phyloP scores from a whole-genome alignment of 1,140 invertebrate genomes.

The Arctopsyche grandis region DNA sequence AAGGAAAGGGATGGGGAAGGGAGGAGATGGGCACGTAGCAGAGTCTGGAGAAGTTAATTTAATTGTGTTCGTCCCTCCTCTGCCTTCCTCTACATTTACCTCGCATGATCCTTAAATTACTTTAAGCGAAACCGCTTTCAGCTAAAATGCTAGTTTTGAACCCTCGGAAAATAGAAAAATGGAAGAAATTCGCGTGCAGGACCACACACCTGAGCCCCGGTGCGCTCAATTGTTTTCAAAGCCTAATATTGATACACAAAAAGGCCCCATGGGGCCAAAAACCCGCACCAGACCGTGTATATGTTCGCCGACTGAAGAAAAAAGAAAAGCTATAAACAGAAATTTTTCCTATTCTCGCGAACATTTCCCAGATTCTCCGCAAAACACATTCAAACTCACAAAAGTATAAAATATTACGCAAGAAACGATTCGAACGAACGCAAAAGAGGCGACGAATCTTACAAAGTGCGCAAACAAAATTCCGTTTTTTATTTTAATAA shows the following conservation, averaged over 20 bases:
- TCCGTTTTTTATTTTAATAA: too few species aligned
- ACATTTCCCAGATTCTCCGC: too few species aligned
- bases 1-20: too few species aligned
- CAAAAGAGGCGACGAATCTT: too few species aligned
- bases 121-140: neutral
- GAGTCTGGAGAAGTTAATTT: constrained; percentile 9
- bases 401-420: too few species aligned
- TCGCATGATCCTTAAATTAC: constrained; percentile 14
- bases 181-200: constrained; percentile 13
- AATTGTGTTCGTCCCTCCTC: neutral
- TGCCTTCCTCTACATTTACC: constrained; percentile 3
- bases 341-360: too few species aligned
- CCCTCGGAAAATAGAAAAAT: neutral
- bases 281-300: too few species aligned
- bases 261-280: neutral
- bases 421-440: too few species aligned
- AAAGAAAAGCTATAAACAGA: too few species aligned
- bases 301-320: too few species aligned
- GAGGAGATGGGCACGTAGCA: neutral
- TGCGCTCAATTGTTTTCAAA: constrained; percentile 8
- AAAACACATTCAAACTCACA: too few species aligned
- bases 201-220: neutral
- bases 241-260: constrained; percentile 11
- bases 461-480: too few species aligned
- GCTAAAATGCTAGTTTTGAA: constrained; percentile 9